Evolutionary conservation across 2,113 vertebrate genomes (phyloP), one percentile per base, ranked within the genome.

Genomic region (Genyomyrus donnyi): DNA sequence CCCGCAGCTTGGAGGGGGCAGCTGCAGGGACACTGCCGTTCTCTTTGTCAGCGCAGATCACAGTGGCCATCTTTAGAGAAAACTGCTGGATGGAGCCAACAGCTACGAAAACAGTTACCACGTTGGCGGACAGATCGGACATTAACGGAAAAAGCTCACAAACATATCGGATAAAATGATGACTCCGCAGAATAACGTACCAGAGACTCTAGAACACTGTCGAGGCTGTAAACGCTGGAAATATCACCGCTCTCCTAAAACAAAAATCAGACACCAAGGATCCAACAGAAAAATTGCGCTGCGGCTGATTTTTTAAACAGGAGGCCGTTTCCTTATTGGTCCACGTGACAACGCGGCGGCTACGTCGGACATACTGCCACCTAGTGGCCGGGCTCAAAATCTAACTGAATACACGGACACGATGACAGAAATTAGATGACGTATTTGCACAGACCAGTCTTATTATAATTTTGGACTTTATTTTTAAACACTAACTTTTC

Each of bases 231-330:
- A 31, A 31, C 62, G 3, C 62, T 27, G 10, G 62, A 31, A 70
- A 13, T 70, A 66, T n/a, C 58, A 11, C 58, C 58, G 9, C 53
- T 66, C 58, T 27, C n/a, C 58, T 1, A 19, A 53, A 21, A 0
- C 1, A 1, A n/a, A 10, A 27, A 27, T 11, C n/a, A 66, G 27
- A 3, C 62, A 31, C 10, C 6, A 13, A 13, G n/a, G 3, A 0
- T 52, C 13, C 19, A 45, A n/a, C 46, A 52, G 13, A 5, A 19
- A 15, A 87, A 3, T 6, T 1, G 15, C 5, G 7, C 49, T 42
- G 90, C 89, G 90, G 87, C 35, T 74, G 48, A 31, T 50, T 92
- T 93, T 85, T 93, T 92, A 92, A 93, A 92, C 84, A 88, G 45
- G 56, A 90, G 52, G 89, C 10, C 39, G 83, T 21, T 19, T 88